phyloP scores from a whole-genome alignment of 1,140 invertebrate genomes.

The Formica exsecta region DNA sequence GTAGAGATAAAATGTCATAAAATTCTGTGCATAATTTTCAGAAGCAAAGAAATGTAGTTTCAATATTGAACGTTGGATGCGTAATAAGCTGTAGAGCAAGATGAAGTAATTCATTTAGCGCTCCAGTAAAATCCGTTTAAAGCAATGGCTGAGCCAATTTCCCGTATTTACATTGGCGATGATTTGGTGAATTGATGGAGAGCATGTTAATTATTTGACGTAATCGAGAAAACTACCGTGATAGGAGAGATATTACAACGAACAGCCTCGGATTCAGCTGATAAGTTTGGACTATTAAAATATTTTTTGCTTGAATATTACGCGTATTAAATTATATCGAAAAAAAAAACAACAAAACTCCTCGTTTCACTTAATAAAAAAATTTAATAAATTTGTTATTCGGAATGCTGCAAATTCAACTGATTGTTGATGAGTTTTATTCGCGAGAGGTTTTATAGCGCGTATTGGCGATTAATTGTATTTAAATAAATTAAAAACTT shows the following conservation, averaged over 20 bases:
- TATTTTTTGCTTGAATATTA: background rate
- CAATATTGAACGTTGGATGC: background rate
- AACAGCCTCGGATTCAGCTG: background rate
- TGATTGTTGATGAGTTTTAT: background rate
- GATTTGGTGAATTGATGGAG: slow-evolving; percentile 65
- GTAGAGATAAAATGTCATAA: background rate
- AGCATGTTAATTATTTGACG: slow-evolving; percentile 65
- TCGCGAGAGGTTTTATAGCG: background rate
- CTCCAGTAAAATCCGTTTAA: background rate
- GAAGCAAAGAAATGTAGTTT: background rate
- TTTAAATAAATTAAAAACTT: slow-evolving; percentile 18
- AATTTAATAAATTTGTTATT: slow-evolving; percentile 12
- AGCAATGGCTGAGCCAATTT: slow-evolving; percentile 25
- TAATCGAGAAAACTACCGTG: slow-evolving; percentile 67
- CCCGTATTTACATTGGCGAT: slow-evolving; percentile 31
- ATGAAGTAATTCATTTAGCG: slow-evolving; percentile 20
- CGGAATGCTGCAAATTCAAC: background rate
- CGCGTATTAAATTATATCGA: background rate
- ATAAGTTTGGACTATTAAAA: background rate
- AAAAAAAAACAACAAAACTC: slow-evolving; percentile 11
- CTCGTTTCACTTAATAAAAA: background rate
- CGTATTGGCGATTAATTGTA: background rate
- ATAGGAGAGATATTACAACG: background rate
- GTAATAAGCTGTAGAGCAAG: background rate
- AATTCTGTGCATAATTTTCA: background rate